phyloP scores from a whole-genome alignment of 2,888 invertebrate species.

The Cotesia congregata region DNA sequence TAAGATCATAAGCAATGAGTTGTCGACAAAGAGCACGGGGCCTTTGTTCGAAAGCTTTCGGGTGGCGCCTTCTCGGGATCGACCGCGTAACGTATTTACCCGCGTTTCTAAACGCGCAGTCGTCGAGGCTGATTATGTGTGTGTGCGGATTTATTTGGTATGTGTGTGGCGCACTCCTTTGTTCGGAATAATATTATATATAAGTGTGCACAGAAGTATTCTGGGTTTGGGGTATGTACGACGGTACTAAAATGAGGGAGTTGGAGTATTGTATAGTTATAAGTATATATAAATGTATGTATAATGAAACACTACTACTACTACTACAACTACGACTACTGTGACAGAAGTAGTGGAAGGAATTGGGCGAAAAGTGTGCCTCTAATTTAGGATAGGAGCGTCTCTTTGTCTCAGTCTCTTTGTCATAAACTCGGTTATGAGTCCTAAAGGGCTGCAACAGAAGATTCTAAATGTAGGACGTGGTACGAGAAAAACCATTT shows the following conservation, averaged over 20 bases:
- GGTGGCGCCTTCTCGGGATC: constrained; percentile 46
- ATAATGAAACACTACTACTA: constrained; percentile 34
- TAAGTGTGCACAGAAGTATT: constrained; percentile 9
- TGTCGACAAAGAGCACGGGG: constrained; percentile 28
- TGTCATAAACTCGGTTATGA: constrained; percentile 25
- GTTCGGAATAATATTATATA: constrained; percentile 33
- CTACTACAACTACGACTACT: neutral
- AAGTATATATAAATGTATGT: neutral
- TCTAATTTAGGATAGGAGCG: constrained; percentile 22
- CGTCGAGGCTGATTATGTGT: neutral
- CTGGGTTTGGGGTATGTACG: neutral
- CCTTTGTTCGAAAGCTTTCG: constrained; percentile 38
- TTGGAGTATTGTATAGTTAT: neutral
- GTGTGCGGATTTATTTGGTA: neutral
- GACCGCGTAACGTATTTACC: constrained; percentile 38
- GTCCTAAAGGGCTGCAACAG: constrained; percentile 2
- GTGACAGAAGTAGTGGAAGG: neutral
- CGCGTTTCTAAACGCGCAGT: constrained; percentile 38
- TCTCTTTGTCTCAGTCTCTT: constrained; percentile 22
- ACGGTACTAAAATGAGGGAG: neutral
- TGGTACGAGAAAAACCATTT: neutral
- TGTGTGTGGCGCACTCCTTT: constrained; percentile 17
- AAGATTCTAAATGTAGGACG: constrained; percentile 5
- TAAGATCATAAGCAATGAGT: constrained; percentile 10
- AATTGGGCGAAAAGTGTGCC: constrained; percentile 16